These are phyloP conservation scores for Phrynocephalus versicolor DNA, from an alignment of 2,113 vertebrate species.

Conservation along the genomic window DNA sequence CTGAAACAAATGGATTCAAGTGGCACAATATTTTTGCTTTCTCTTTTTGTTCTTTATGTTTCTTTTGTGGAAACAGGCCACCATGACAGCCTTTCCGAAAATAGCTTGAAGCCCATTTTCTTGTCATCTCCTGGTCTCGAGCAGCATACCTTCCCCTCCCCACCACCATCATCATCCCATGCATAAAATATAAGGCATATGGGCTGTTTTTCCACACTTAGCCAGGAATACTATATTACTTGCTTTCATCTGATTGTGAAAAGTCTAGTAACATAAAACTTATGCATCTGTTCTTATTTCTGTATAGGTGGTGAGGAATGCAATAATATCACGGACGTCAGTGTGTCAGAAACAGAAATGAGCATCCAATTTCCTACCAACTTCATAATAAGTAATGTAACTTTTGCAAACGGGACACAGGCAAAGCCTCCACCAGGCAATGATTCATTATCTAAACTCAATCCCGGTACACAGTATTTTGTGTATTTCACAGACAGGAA, in stretches of 20 bases:
- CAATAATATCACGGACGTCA: background rate
- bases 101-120: background rate
- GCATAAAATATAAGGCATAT: too few species aligned
- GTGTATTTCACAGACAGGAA: background rate
- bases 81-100: too few species aligned
- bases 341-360: constrained; percentile 12
- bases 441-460: rapidly evolving
- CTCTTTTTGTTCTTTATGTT: too few species aligned
- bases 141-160: background rate
- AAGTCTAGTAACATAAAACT: background rate
- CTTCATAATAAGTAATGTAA: background rate
- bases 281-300: constrained; percentile 2
- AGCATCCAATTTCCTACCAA: background rate
- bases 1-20: too few species aligned
- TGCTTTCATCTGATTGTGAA: background rate
- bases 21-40: too few species aligned
- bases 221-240: background rate
- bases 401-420: background rate
- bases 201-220: background rate
- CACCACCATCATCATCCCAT: too few species aligned
- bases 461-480: background rate
- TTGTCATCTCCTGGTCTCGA: background rate
- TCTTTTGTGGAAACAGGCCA: too few species aligned
- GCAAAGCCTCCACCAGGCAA: rapidly evolving
- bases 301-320: constrained; percentile 50